Base-by-base conservation (phyloP, 2,113 vertebrate species). In the Clarias gariepinus region DNA sequence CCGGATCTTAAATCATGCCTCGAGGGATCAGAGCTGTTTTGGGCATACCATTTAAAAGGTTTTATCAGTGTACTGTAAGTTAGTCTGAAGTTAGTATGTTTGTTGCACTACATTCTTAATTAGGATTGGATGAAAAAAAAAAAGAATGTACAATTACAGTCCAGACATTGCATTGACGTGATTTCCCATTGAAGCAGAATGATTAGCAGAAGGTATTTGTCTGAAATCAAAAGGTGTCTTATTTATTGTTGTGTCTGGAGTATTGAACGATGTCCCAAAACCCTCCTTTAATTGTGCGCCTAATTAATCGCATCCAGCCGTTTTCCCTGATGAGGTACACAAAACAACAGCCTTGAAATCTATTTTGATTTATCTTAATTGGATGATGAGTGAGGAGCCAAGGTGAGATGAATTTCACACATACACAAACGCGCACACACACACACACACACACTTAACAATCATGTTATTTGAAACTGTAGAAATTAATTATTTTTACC, bases 121-220 rank as follows among this genome's bases (percentile, higher is more conserved):
- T 66, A 66, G 21, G 28, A 52, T 18, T 53, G 78, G 15, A 57
- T 18, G 19, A 13, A 6, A n/a, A 41, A 41, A 19, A 52, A 25
- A 52, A 23, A 52, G n/a, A 28, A 18, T 18, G 4, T 2, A 77
- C 58, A 33, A 52, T 28, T 21, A 12, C n/a, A 33, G 18, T 16
- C 85, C 41, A 71, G 64, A 69, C 64, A 16, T 60, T 28, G 77
- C 30, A 15, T 18, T 58, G 77, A 80, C 53, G 33, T 73, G 36
- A 41, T 10, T 25, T 73, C 78, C 21, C 55, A 52, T 18, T n/a
- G 30, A 74, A 25, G 55, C 23, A 33, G 12, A 58, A 78, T 74
- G 66, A 81, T 86, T 71, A 86, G n/a, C 66, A 73, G 55, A 21
- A 85, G 66, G 66, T 60, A 18, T 73, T 81, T 73, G 57, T 61